A percentile compares a stretch with the other conserved stretches of the same genome.
Evolutionary conservation across 2,113 vertebrate species (phyloP).

Genomic region (Glaucomys volans): DNA sequence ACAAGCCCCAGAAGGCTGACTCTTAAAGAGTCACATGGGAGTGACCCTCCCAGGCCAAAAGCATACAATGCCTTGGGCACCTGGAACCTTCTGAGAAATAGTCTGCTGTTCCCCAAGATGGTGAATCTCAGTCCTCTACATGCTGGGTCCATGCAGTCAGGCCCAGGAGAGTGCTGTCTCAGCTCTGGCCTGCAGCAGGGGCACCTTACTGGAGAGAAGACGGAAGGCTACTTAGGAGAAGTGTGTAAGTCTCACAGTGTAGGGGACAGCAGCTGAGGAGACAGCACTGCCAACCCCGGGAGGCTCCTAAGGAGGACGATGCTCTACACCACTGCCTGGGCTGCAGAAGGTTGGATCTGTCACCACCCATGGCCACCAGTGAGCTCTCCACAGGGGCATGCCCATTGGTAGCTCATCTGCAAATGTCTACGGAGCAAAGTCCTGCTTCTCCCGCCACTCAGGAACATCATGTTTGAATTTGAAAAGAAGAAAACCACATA

Average conservation of each 20-base stretch:
- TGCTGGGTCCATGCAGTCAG: too few relatives aligned
- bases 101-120: too few relatives aligned
- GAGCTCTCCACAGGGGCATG: neutral
- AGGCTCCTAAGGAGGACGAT: neutral
- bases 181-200: neutral
- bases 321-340: neutral
- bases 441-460: neutral
- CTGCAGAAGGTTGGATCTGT: neutral
- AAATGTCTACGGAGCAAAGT: neutral
- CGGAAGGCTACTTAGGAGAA: neutral
- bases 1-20: neutral
- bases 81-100: neutral
- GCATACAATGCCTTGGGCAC: too few relatives aligned
- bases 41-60: neutral
- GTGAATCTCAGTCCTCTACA: neutral
- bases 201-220: neutral
- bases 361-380: too few relatives aligned
- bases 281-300: neutral
- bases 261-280: neutral
- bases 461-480: neutral
- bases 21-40: neutral
- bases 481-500: constrained; percentile 10
- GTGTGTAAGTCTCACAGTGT: neutral
- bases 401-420: neutral
- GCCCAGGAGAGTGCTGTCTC: neutral